Evolutionary conservation across 1,140 invertebrate genomes (phyloP).

Genomic region (Aphis craccivora): DNA sequence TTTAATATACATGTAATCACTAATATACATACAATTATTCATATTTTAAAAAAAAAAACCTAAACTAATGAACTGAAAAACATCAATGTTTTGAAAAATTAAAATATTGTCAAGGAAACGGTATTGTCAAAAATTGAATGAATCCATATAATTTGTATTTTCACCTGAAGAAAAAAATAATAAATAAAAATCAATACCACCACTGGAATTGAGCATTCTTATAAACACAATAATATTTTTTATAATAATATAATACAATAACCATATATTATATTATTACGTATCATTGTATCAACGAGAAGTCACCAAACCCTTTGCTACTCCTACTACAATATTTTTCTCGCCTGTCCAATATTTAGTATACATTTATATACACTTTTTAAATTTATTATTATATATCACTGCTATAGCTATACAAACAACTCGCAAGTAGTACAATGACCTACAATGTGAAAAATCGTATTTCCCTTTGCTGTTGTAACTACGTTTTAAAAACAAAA

Average conservation of each 20-base stretch:
- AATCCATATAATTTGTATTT: not conserved
- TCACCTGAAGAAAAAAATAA: not conserved
- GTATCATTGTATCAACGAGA: not conserved
- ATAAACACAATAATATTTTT: not conserved
- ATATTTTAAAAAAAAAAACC: not conserved
- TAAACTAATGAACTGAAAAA: not conserved
- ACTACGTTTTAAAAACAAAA: conserved; percentile 13
- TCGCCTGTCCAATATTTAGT: not conserved
- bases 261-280: not conserved
- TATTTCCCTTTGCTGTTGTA: not conserved
- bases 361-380: not conserved
- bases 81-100: not conserved
- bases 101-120: conserved; percentile 32
- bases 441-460: conserved; percentile 48
- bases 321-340: not conserved
- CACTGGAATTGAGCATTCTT: not conserved
- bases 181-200: conserved; percentile 29
- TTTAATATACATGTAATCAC: too few relatives aligned
- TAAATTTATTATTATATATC: not conserved
- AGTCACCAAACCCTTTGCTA: not conserved
- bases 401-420: not conserved
- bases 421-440: conserved; percentile 44
- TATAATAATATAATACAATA: not conserved
- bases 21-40: too few relatives aligned
- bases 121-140: not conserved